phyloP scores from a whole-genome alignment of 2,797 vertebrate genomes.

The Helicolenus hilgendorfi region DNA sequence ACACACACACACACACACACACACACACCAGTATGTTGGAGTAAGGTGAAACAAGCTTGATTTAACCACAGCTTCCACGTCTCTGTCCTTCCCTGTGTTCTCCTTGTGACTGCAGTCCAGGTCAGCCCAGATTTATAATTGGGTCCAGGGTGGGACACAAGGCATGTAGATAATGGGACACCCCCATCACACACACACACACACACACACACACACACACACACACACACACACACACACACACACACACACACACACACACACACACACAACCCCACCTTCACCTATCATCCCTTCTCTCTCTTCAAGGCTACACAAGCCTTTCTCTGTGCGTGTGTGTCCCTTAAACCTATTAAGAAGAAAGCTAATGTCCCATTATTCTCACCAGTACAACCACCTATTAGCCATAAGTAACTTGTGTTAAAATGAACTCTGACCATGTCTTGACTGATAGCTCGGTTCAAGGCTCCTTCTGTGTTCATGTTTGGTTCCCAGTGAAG shows the following conservation, averaged over 20 bases:
- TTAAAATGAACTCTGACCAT: constrained; percentile 29
- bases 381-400: constrained; percentile 9
- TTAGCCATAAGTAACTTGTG: constrained; percentile 26
- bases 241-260: background rate
- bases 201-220: background rate
- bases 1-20: background rate
- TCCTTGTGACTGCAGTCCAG: constrained; percentile 46
- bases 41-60: constrained; percentile 21
- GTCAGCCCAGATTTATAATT: constrained; percentile 77
- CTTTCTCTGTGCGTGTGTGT: background rate
- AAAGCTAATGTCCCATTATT: constrained; percentile 47
- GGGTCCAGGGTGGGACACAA: constrained; percentile 60
- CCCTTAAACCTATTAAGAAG: constrained; percentile 37
- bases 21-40: background rate
- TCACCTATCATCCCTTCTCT: constrained; percentile 45
- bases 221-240: background rate
- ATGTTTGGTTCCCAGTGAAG: constrained; percentile 6
- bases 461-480: constrained; percentile 10
- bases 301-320: constrained; percentile 47
- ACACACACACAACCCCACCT: constrained; percentile 37
- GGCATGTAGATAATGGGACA: constrained; percentile 42
- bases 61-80: constrained; percentile 57
- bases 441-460: background rate
- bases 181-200: background rate
- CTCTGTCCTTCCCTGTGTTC: constrained; percentile 51